Percentiles rank a stretch among this genome's conserved stretches.
Evolutionary conservation across 2,888 invertebrate genomes (phyloP).

Genomic region (Hybos culiciformis): DNA sequence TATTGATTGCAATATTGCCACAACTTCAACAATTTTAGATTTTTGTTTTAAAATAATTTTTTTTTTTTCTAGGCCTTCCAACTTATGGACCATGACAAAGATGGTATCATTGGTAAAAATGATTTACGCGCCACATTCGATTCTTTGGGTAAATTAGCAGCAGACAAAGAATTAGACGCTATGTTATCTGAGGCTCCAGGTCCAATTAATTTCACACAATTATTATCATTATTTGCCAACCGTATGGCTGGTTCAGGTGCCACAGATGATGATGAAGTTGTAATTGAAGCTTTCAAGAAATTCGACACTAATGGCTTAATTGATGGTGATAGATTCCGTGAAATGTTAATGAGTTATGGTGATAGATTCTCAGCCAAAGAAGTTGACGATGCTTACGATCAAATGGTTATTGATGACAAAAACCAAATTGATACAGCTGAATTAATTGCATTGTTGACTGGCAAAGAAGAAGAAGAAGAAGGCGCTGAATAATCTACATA

Average conservation of each 20-base stretch:
- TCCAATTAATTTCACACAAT: conserved; percentile 91
- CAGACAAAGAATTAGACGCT: conserved; percentile 81
- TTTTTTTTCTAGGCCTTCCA: conserved; percentile 61
- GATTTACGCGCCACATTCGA: conserved; percentile 86
- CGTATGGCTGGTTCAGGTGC: conserved; percentile 83
- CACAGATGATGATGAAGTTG: conserved; percentile 82
- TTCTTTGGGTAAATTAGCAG: conserved; percentile 76
- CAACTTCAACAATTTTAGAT: not conserved
- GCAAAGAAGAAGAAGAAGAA: conserved; percentile 71
- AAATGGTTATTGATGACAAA: conserved; percentile 83
- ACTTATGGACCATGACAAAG: conserved; percentile 93
- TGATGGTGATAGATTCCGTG: conserved; percentile 78
- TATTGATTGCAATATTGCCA: conserved; percentile 6
- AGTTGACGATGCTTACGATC: conserved; percentile 84
- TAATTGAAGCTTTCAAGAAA: conserved; percentile 82
- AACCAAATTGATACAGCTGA: conserved; percentile 79
- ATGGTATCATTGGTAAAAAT: conserved; percentile 77
- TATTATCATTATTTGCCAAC: conserved; percentile 80
- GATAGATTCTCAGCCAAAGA: conserved; percentile 83
- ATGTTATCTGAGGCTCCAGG: conserved; percentile 80
- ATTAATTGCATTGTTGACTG: conserved; percentile 78
- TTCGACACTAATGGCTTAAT: conserved; percentile 82
- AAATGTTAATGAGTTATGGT: conserved; percentile 85
- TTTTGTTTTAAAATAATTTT: conserved; percentile 4
- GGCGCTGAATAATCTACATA: conserved; percentile 24